These are phyloP conservation scores for Microplitis demolitor DNA, from an alignment of 1,140 invertebrate species.

Conservation along the genomic window DNA sequence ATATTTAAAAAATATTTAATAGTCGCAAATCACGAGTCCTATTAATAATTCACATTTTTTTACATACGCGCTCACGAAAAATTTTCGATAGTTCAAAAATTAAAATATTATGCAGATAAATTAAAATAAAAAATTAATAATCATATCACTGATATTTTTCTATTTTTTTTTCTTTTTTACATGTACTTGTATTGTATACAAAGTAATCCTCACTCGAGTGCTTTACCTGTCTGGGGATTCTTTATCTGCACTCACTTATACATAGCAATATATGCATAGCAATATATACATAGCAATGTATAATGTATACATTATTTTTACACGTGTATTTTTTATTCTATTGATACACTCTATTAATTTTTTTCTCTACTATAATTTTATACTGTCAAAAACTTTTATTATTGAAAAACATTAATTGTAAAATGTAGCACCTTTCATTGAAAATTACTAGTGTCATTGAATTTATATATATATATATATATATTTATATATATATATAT, in stretches of 20 bases:
- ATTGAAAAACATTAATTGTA: neutral
- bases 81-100: too few species aligned
- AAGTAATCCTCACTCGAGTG: neutral
- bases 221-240: neutral
- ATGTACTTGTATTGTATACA: neutral
- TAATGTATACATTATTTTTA: neutral
- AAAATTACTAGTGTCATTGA: too few species aligned
- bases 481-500: too few species aligned
- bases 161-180: too few species aligned
- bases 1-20: too few species aligned
- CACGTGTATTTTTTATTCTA: neutral
- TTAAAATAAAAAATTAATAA: neutral
- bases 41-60: too few species aligned
- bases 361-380: neutral
- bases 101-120: too few species aligned
- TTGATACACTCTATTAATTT: neutral
- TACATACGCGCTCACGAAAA: too few species aligned
- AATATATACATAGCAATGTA: too few species aligned
- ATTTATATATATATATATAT: neutral
- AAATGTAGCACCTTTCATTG: too few species aligned
- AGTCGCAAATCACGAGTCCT: too few species aligned
- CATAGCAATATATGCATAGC: too few species aligned
- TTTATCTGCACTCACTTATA: neutral
- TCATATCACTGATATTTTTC: neutral
- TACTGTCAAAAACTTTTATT: neutral